Conservation (phyloP, 2,888 invertebrate genomes). For the Homarus gammarus region DNA sequence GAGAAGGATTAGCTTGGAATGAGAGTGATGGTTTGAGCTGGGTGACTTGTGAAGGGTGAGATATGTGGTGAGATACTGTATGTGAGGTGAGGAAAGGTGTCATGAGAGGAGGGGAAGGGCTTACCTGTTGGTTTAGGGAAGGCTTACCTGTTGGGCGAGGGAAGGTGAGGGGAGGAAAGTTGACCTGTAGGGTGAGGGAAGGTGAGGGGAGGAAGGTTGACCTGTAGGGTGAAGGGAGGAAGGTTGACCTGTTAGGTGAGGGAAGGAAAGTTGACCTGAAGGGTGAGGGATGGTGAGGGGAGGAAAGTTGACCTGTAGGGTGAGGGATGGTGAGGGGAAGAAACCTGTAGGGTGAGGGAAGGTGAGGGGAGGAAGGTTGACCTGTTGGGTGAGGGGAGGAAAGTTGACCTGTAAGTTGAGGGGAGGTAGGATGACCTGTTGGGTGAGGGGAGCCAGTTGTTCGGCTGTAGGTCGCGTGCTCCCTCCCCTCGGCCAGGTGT, state of each 20-base stretch:
- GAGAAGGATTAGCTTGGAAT: no score
- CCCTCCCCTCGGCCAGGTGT: constrained; percentile 32
- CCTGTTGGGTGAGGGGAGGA: neutral
- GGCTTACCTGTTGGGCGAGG: no score
- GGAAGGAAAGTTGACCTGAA: neutral
- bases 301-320: neutral
- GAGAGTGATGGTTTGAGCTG: no score
- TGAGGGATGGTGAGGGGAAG: neutral
- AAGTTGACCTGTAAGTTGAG: no score
- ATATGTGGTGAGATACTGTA: no score
- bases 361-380: neutral
- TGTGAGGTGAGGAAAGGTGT: no score
- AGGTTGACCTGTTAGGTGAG: neutral
- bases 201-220: neutral
- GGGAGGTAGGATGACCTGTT: neutral
- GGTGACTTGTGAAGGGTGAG: no score
- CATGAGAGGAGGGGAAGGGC: no score
- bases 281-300: neutral
- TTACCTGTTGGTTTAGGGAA: no score
- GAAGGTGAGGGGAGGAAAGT: no score
- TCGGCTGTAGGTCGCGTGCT: constrained; percentile 11
- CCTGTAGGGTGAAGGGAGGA: neutral
- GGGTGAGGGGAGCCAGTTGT: neutral
- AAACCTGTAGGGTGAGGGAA: neutral
- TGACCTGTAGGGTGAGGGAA: neutral